A percentile compares a stretch with the other conserved stretches of the same genome.
Conservation (phyloP, 2,113 vertebrate genomes). For the Terrapene triunguis region DNA sequence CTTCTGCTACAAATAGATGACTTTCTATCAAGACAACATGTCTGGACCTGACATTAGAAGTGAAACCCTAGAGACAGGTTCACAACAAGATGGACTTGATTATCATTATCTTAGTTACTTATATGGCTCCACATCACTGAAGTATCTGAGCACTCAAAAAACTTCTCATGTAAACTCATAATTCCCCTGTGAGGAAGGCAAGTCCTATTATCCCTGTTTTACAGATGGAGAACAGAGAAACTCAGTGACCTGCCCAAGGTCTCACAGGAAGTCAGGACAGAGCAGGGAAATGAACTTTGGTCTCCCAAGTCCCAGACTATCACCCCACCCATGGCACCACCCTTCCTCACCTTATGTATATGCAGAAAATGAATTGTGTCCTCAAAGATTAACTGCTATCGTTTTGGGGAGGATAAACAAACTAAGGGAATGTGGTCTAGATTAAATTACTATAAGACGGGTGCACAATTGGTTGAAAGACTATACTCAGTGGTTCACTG, state of each 20-base stretch:
- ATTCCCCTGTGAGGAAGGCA: background rate
- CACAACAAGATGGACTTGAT: background rate
- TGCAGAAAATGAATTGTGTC: background rate
- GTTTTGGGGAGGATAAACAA: background rate
- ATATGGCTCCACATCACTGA: background rate
- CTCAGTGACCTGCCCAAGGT: background rate
- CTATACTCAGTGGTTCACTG: background rate
- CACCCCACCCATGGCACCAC: rapidly evolving
- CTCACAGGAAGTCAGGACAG: background rate
- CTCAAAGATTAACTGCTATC: background rate
- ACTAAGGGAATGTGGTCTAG: background rate
- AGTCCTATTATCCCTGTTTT: background rate
- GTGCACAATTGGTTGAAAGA: background rate
- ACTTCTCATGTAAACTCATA: background rate
- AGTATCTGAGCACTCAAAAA: background rate
- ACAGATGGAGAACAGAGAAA: background rate
- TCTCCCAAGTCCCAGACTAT: background rate
- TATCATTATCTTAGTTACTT: background rate
- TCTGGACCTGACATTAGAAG: background rate
- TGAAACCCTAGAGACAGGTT: background rate
- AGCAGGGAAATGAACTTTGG: rapidly evolving
- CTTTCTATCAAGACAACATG: background rate
- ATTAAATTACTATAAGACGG: background rate
- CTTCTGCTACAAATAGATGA: background rate
- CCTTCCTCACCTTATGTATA: background rate